These are phyloP conservation scores for Laterallus jamaicensis DNA, from an alignment of 2,113 vertebrate species.

Conservation along the genomic window DNA sequence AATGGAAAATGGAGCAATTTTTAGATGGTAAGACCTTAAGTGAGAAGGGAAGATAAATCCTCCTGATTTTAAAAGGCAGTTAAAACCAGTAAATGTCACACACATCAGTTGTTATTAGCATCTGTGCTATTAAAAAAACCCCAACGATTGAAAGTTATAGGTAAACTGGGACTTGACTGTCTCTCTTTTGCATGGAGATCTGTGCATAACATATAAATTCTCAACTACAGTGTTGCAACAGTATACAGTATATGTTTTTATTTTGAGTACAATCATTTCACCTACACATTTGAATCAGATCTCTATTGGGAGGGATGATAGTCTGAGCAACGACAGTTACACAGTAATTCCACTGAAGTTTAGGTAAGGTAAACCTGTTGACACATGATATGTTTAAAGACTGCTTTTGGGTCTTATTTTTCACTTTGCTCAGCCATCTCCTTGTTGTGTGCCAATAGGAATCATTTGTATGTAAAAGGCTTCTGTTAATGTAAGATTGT, in stretches of 20 bases:
- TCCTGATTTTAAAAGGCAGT: background rate
- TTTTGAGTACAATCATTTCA: background rate
- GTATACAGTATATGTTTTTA: background rate
- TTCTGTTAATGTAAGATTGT: background rate
- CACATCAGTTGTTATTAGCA: background rate
- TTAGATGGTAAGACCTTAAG: background rate
- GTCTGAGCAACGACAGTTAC: background rate
- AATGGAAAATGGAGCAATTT: background rate
- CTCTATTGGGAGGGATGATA: background rate
- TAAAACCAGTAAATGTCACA: background rate
- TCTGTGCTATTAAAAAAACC: background rate
- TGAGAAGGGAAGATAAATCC: background rate
- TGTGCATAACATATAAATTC: background rate
- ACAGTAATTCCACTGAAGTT: background rate
- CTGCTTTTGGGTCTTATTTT: background rate
- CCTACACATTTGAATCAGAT: background rate
- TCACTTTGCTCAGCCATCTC: background rate
- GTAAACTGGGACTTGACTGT: background rate
- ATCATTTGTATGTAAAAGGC: background rate
- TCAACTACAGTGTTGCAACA: background rate
- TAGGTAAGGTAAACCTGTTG: background rate
- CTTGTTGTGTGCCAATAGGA: background rate
- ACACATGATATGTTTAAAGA: background rate
- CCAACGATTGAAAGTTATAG: background rate
- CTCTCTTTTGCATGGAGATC: background rate